Evolutionary conservation across 2,113 vertebrate genomes (phyloP), one percentile per base, ranked within the genome.

Genomic region (Channa argus): DNA sequence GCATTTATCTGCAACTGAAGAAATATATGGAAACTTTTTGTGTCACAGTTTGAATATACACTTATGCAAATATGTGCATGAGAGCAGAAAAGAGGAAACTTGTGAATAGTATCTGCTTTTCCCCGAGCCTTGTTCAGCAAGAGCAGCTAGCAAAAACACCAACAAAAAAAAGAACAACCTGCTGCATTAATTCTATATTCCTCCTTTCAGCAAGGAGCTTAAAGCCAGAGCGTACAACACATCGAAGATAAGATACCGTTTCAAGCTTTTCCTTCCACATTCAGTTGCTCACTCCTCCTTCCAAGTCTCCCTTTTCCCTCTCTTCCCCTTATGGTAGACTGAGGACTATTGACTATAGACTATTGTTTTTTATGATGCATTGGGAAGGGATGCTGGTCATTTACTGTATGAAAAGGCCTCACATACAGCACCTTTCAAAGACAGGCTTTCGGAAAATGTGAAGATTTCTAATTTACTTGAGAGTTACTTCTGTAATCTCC

Each of bases 401-500:
- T 73, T 74, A 75, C 65, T 71, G 14, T n/a, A 8, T 74, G 61
- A 84, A 85, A 89, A 77, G 34, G 60, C 63, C 83, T 71, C 62
- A 63, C 64, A 54, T 38, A 74, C 67, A 61, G 60, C 5, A 38
- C 53, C 56, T 74, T 68, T 76, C 78, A 72, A 72, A 72, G 73
- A 76, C 59, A 74, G 51, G 69, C 69, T 71, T 15, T 54, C 55
- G 63, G 61, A 87, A 88, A 71, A 77, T 78, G 54, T 71, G 71
- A 83, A 80, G 76, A 86, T 78, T 89, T 78, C 36, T 55, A 71
- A 88, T 82, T 84, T 81, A 58, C 81, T 79, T 77, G 85, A 88
- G 78, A 86, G 80, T 79, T 77, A 76, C 83, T 77, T 74, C 82
- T 87, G 72, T 83, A 65, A 86, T 83, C 85, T 83, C 85, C 56